Base-by-base conservation (phyloP, 1,140 invertebrate genomes). In the Papilio machaon region DNA sequence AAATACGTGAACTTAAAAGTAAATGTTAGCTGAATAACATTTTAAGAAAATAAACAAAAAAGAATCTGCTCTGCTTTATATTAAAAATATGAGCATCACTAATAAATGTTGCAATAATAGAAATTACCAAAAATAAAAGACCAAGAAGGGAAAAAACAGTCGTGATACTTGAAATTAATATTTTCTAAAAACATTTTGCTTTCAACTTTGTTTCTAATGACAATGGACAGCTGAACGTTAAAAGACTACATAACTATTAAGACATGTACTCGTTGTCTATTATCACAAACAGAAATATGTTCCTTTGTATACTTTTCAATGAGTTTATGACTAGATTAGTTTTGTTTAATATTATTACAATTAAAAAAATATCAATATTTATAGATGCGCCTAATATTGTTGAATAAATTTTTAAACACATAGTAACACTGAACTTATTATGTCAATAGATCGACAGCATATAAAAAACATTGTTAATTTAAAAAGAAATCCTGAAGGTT, bases 401-500 rank as follows among this genome's bases (percentile, higher is more conserved):
- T 19, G 13, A 1, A 10, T 19, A 17, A 19, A 7, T 19, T 19
- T 58, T 58, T 58, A 30, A 30, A 30, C 52, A 58, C 17, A 38
- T 58, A 52, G 49, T 23, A 23, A 52, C 30, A 38, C 6, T 35
- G 52, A 58, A 58, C 23, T 9, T 58, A 77, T 54, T 77, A 58
- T 35, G 52, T 78, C 75, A 58, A 78, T 38, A 78, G 75, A 58
- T 54, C 17, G 7, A 78, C 17, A 78, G 10, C 54, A 46, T 60
- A 60, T 78, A 58, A 78, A 60, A 46, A 60, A 77, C 19, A 67
- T 23, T 47, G 43, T 11, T 73, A 49, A 70, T 49, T 60, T 30
- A 46, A 64, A 64, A 54, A 58, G 54, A 80, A 54, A 74, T 75
- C 23, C 73, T 38, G 58, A 79, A 82, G 77, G 81, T 80, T 75